Conservation (phyloP, 2,113 vertebrate genomes). For the Variabilichromis moorii region DNA sequence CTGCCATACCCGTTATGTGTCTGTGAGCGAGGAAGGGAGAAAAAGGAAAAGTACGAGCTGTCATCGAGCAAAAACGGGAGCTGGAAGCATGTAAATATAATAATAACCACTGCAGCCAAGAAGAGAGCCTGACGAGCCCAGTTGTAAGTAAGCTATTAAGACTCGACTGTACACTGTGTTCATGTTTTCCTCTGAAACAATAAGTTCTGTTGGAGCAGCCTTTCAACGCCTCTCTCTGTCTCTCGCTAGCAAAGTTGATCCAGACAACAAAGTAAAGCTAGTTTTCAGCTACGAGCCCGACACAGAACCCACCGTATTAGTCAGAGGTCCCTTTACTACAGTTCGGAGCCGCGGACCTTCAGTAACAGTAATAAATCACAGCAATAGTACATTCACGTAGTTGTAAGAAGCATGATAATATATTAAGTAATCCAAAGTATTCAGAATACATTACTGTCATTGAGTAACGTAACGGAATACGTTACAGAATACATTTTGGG, state of each 20-base stretch:
- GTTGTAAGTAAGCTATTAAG: too few species aligned
- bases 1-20: too few species aligned
- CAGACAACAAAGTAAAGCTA: fast-evolving
- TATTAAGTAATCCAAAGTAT: neutral
- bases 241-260: fast-evolving
- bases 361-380: neutral
- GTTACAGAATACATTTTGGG: neutral
- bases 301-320: fast-evolving
- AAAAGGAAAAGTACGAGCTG: too few species aligned
- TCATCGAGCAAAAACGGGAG: too few species aligned
- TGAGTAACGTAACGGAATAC: fast-evolving
- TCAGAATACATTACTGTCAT: fast-evolving
- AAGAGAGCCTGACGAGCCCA: too few species aligned
- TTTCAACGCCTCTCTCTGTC: neutral
- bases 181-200: fast-evolving
- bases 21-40: too few species aligned
- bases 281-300: fast-evolving
- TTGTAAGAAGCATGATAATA: fast-evolving
- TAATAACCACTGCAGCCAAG: too few species aligned
- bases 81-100: too few species aligned
- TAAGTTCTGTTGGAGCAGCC: fast-evolving
- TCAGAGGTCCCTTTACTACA: fast-evolving
- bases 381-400: fast-evolving
- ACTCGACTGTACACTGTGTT: too few species aligned
- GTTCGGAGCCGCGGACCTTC: fast-evolving